Conservation (phyloP, 2,113 vertebrate species). For the Macaca nemestrina region DNA sequence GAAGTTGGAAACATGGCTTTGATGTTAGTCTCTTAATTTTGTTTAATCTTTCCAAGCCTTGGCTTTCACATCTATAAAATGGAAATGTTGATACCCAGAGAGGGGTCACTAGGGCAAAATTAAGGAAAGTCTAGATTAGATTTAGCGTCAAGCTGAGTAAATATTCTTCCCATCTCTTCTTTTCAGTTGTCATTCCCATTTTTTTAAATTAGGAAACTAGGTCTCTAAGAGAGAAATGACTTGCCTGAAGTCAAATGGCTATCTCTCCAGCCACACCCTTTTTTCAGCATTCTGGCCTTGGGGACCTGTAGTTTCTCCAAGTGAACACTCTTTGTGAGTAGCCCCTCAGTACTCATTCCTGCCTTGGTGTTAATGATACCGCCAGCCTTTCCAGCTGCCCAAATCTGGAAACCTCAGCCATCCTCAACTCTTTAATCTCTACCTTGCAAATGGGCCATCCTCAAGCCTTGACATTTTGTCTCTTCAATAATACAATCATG, state of each 20-base stretch:
- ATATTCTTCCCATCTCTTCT: conserved; percentile 5
- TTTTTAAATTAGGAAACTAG: not conserved
- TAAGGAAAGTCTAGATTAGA: not conserved
- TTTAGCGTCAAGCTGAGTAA: not conserved
- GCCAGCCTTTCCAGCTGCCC: not conserved
- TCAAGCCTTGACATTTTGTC: not conserved
- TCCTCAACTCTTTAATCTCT: not conserved
- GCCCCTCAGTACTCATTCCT: not conserved
- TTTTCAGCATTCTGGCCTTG: not conserved
- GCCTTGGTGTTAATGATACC: not conserved
- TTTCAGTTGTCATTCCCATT: not conserved
- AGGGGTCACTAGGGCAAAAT: not conserved
- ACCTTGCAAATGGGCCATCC: not conserved
- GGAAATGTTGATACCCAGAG: not conserved
- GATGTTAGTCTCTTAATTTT: not conserved
- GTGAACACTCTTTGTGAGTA: not conserved
- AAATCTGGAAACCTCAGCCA: not conserved
- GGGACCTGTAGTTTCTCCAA: not conserved
- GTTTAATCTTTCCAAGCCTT: not conserved
- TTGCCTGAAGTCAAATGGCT: not conserved
- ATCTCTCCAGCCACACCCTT: not conserved
- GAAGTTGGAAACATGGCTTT: not conserved
- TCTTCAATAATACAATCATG: not conserved
- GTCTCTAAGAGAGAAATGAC: not conserved
- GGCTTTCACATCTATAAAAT: conserved; percentile 17